Evolutionary conservation across 2,888 invertebrate species (phyloP).

Genomic region (Epiblema foenella): DNA sequence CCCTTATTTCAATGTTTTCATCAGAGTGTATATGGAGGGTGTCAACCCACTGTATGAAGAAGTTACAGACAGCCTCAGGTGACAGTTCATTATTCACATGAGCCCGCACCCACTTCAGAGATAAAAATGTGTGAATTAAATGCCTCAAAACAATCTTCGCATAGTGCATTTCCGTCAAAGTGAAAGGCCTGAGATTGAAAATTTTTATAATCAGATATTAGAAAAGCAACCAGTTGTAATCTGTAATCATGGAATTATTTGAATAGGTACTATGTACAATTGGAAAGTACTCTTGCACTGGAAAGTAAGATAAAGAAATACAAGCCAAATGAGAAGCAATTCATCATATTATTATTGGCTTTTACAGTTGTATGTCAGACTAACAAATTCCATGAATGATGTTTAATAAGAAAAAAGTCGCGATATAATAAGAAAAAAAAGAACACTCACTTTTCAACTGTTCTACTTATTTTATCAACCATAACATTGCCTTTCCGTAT

Average conservation of each 20-base stretch:
- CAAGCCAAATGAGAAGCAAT: neutral
- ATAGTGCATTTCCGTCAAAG: constrained; percentile 68
- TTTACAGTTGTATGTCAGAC: neutral
- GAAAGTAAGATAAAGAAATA: neutral
- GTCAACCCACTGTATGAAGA: constrained; percentile 71
- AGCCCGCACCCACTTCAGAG: constrained; percentile 64
- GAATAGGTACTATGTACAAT: neutral
- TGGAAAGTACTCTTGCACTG: neutral
- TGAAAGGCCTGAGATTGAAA: constrained; percentile 59
- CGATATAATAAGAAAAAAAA: neutral
- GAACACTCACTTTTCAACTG: constrained; percentile 55
- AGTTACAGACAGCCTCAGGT: constrained; percentile 64
- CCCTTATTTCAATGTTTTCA: constrained; percentile 56
- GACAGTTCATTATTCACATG: constrained; percentile 52
- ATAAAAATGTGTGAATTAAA: constrained; percentile 62
- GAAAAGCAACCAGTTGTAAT: neutral
- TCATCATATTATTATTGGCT: neutral
- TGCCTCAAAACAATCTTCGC: constrained; percentile 61
- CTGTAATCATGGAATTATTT: neutral
- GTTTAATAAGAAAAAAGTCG: neutral
- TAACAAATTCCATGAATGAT: neutral
- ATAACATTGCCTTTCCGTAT: constrained; percentile 53
- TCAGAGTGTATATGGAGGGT: constrained; percentile 58
- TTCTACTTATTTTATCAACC: constrained; percentile 48
- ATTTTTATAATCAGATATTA: neutral